Percentiles rank a stretch among this genome's conserved stretches.
Evolutionary conservation across 2,113 vertebrate genomes (phyloP).

Genomic region (Vombatus ursinus): DNA sequence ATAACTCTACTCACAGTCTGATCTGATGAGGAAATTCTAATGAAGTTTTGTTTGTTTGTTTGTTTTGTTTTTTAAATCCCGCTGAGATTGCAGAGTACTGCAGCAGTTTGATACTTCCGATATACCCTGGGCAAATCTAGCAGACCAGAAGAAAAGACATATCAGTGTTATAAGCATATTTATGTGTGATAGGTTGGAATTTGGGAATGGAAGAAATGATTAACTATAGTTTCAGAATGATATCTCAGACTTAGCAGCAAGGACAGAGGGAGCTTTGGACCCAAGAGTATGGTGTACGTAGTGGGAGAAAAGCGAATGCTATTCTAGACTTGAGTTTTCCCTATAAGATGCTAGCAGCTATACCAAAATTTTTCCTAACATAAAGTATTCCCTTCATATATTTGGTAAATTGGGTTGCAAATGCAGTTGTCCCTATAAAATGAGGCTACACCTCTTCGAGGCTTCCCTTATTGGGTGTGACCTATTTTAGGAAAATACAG

Average conservation of each 20-base stretch:
- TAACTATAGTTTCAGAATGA: slow-evolving; percentile 56
- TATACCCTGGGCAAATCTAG: slow-evolving; percentile 54
- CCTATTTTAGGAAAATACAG: slow-evolving; percentile 10
- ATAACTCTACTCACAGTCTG: slow-evolving; percentile 14
- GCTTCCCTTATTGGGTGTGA: slow-evolving; percentile 18
- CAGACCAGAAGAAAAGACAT: slow-evolving; percentile 60
- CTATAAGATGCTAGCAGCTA: slow-evolving; percentile 18
- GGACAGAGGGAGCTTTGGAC: slow-evolving; percentile 3
- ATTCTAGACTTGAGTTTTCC: slow-evolving; percentile 42
- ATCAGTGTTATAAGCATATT: slow-evolving; percentile 34
- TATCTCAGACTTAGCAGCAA: slow-evolving; percentile 38
- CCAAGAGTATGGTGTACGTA: slow-evolving; percentile 13
- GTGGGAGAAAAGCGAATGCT: neutral
- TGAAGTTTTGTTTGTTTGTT: slow-evolving; percentile 29
- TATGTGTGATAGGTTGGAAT: slow-evolving; percentile 44
- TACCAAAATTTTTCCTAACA: slow-evolving; percentile 1
- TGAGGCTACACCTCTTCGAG: slow-evolving; percentile 8
- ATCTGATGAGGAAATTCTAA: slow-evolving; percentile 49
- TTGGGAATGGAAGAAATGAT: neutral
- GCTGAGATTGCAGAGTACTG: slow-evolving; percentile 20
- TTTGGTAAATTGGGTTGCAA: slow-evolving; percentile 45
- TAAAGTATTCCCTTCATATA: slow-evolving; percentile 45
- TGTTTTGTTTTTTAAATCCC: slow-evolving; percentile 10
- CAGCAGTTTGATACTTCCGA: slow-evolving; percentile 43
- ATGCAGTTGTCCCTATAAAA: slow-evolving; percentile 10